A percentile compares a stretch with the other conserved stretches of the same genome.
Conservation (phyloP, 2,797 vertebrate genomes). For the Centroberyx gerrardi region DNA sequence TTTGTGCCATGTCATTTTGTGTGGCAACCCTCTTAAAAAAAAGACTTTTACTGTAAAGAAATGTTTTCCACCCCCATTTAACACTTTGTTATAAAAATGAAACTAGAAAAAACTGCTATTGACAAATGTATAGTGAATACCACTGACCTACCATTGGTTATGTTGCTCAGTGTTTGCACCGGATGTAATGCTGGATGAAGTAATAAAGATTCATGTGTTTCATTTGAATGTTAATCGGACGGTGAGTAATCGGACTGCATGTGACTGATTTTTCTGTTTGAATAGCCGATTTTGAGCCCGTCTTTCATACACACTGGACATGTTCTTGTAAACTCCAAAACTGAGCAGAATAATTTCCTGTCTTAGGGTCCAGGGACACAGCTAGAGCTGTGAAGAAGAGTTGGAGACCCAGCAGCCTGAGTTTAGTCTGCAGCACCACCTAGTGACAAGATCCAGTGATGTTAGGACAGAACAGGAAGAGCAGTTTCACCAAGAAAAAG, state of each 20-base stretch:
- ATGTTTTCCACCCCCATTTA: conserved; percentile 79
- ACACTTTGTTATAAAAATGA: conserved; percentile 87
- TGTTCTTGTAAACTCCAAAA: too few relatives aligned
- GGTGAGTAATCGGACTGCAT: neutral
- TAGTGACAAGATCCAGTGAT: too few relatives aligned
- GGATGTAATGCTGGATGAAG: conserved; percentile 81
- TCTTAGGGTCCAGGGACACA: neutral
- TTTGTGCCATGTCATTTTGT: conserved; percentile 87
- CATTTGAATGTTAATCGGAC: conserved; percentile 40
- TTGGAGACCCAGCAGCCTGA: neutral
- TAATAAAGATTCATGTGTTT: conserved; percentile 76
- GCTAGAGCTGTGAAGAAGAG: conserved; percentile 2
- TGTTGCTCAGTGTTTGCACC: conserved; percentile 80
- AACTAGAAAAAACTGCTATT: conserved; percentile 73
- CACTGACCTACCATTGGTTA: conserved; percentile 67
- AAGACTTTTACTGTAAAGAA: conserved; percentile 82
- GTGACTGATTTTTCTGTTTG: neutral
- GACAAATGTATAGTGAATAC: conserved; percentile 90
- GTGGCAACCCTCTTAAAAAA: conserved; percentile 81
- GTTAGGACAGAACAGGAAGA: too few relatives aligned
- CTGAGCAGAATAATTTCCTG: neutral
- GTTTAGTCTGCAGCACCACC: too few relatives aligned
- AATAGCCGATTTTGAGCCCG: neutral
- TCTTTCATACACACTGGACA: neutral
- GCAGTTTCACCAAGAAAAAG: too few relatives aligned